Conservation (phyloP, 2,888 invertebrate species). For the Epinotia nisella region DNA sequence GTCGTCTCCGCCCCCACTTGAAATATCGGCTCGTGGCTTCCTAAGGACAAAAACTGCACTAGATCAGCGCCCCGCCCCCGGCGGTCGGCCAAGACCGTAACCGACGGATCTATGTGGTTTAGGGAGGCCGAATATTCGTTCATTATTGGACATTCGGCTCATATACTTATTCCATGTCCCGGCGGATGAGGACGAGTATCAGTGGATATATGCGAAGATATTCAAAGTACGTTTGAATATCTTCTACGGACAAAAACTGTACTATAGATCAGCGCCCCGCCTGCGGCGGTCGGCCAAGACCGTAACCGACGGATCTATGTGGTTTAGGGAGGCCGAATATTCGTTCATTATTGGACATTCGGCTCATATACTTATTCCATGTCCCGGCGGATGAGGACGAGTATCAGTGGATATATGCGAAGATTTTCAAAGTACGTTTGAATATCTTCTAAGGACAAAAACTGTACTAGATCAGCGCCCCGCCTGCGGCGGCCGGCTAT, state of each 20-base stretch:
- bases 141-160: neutral
- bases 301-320: neutral
- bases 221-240: too few species aligned
- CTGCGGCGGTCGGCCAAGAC: neutral
- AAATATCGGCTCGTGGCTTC: slow-evolving; percentile 39
- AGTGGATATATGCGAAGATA: too few species aligned
- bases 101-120: neutral
- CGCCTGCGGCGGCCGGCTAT: too few species aligned
- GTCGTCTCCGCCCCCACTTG: slow-evolving; percentile 34
- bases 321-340: too few species aligned
- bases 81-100: slow-evolving; percentile 12
- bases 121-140: neutral
- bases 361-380: too few species aligned
- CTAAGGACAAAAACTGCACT: slow-evolving; percentile 44
- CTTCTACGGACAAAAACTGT: slow-evolving; percentile 38
- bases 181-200: too few species aligned
- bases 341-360: neutral
- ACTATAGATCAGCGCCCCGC: neutral
- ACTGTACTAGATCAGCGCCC: too few species aligned
- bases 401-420: too few species aligned
- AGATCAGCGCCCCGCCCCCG: slow-evolving; percentile 43
- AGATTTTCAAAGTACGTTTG: too few species aligned
- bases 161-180: neutral
- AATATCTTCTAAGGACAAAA: too few species aligned
- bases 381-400: too few species aligned